Percentiles rank a stretch among this genome's conserved stretches.
Evolutionary conservation across 2,888 invertebrate genomes (phyloP).

Genomic region (Notodonta dromedarius): DNA sequence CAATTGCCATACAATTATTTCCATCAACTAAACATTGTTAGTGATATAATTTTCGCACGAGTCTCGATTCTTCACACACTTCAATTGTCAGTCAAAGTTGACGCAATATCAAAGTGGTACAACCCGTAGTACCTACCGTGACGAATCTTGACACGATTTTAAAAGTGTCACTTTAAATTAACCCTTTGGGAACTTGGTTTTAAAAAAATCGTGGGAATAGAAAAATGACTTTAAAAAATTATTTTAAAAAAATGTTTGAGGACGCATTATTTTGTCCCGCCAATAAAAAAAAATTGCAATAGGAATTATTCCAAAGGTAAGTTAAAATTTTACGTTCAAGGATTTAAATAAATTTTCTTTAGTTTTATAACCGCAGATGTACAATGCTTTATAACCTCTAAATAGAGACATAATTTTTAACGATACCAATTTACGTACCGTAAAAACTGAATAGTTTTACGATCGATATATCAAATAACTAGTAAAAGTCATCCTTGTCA

Average conservation of each 20-base stretch:
- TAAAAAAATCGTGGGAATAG: conserved; percentile 59
- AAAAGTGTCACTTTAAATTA: conserved; percentile 72
- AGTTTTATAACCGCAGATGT: conserved; percentile 65
- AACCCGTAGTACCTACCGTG: conserved; percentile 62
- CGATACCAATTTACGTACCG: conserved; percentile 44
- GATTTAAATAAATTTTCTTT: conserved; percentile 36
- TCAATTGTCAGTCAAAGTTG: conserved; percentile 75
- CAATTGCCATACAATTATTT: conserved; percentile 18
- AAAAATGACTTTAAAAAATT: conserved; percentile 16
- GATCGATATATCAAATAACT: conserved; percentile 69
- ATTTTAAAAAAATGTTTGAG: conserved; percentile 20
- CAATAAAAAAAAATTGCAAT: not conserved
- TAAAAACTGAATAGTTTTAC: conserved; percentile 50
- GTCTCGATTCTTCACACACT: conserved; percentile 68
- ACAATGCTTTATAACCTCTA: conserved; percentile 33
- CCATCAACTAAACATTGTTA: conserved; percentile 23
- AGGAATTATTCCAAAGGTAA: not conserved
- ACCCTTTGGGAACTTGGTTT: conserved; percentile 62
- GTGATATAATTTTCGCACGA: conserved; percentile 69
- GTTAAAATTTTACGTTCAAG: conserved; percentile 13
- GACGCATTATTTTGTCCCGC: conserved; percentile 1
- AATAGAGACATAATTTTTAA: conserved; percentile 62
- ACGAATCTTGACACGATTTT: conserved; percentile 73
- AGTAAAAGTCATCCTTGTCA: conserved; percentile 74
- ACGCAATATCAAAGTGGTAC: conserved; percentile 65